phyloP scores from a whole-genome alignment of 2,113 vertebrate genomes.

The Colossoma macropomum region DNA sequence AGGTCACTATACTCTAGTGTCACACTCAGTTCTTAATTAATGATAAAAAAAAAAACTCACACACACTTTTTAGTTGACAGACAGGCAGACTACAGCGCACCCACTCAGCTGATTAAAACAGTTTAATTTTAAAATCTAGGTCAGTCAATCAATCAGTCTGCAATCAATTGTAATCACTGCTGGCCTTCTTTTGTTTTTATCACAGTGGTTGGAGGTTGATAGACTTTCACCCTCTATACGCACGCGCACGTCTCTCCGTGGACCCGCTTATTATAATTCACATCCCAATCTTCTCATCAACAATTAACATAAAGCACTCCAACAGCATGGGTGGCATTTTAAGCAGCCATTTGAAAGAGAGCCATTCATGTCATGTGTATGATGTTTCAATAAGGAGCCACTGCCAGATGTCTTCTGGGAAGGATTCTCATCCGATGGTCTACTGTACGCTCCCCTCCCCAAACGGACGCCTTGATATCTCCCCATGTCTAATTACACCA shows the following conservation, averaged over 20 bases:
- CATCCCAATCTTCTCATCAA: slow-evolving; percentile 19
- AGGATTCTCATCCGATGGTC: neutral
- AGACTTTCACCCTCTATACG: neutral
- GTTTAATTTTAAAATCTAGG: slow-evolving; percentile 33
- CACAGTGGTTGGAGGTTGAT: slow-evolving; percentile 9
- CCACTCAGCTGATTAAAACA: slow-evolving; percentile 36
- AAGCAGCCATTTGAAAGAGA: slow-evolving; percentile 23
- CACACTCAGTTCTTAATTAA: slow-evolving; percentile 2
- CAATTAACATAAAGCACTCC: slow-evolving; percentile 18
- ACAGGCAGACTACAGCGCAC: slow-evolving; percentile 7
- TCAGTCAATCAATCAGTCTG: slow-evolving; percentile 45
- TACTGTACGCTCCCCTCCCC: slow-evolving; percentile 1
- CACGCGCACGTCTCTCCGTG: neutral
- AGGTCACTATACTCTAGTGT: slow-evolving; percentile 2
- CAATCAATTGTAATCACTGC: slow-evolving; percentile 48
- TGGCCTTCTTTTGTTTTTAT: slow-evolving; percentile 28
- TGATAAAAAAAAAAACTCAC: neutral
- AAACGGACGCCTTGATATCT: neutral
- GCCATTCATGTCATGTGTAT: slow-evolving; percentile 9
- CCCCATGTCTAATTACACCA: slow-evolving; percentile 32
- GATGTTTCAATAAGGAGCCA: slow-evolving; percentile 41
- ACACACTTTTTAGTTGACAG: neutral
- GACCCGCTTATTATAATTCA: slow-evolving; percentile 42
- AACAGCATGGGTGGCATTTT: slow-evolving; percentile 21
- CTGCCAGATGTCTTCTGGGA: slow-evolving; percentile 15